phyloP scores from a whole-genome alignment of 2,797 vertebrate genomes.

The Orestias chungarensis region DNA sequence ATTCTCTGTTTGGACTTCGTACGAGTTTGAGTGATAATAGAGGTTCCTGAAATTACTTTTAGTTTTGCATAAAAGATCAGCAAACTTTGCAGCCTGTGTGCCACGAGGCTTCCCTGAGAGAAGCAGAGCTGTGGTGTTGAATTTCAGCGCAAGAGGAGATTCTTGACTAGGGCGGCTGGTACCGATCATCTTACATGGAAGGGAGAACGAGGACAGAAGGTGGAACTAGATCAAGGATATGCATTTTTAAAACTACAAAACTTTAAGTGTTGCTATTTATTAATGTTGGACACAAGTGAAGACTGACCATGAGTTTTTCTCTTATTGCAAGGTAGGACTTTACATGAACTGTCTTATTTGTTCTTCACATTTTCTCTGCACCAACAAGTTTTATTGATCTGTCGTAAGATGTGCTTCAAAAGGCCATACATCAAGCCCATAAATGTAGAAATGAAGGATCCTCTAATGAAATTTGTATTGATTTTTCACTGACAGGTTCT shows the following conservation, averaged over 20 bases:
- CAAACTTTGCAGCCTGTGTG: slow-evolving; percentile 26
- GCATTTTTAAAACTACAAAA: not conserved
- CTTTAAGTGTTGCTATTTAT: not conserved
- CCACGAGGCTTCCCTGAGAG: slow-evolving; percentile 12
- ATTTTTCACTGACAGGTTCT: not conserved
- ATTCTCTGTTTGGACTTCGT: not conserved
- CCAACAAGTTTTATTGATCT: not conserved
- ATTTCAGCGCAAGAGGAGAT: slow-evolving; percentile 81
- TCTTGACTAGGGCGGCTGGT: slow-evolving; percentile 64
- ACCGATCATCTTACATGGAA: slow-evolving; percentile 72
- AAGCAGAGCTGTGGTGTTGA: slow-evolving; percentile 64
- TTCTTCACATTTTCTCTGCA: not conserved
- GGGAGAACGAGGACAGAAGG: slow-evolving; percentile 26
- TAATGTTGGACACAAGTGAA: not conserved
- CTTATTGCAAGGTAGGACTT: not conserved
- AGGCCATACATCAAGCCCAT: not conserved
- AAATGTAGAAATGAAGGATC: not conserved
- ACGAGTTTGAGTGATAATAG: not conserved
- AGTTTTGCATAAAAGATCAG: slow-evolving; percentile 21
- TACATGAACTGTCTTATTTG: not conserved
- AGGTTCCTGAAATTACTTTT: slow-evolving; percentile 8
- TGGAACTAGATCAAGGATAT: slow-evolving; percentile 26
- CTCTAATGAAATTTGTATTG: not conserved
- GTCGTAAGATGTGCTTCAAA: not conserved
- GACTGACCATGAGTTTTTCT: not conserved